phyloP scores from a whole-genome alignment of 2,113 vertebrate genomes.

The Reinhardtius hippoglossoides region DNA sequence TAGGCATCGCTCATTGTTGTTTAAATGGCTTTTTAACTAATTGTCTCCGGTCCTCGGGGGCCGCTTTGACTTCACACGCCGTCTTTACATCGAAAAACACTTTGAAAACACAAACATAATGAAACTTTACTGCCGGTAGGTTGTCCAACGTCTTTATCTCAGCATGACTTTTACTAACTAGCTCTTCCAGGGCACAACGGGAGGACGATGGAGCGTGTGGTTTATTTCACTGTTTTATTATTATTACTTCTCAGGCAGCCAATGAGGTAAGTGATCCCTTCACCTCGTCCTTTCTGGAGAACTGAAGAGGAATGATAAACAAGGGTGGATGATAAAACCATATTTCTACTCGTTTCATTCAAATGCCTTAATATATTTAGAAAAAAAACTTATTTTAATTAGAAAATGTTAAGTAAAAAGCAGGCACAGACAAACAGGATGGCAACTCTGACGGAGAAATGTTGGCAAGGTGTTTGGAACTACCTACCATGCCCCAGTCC shows the following conservation, averaged over 20 bases:
- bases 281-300: neutral
- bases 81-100: conserved; percentile 42
- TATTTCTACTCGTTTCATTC: neutral
- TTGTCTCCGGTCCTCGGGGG: conserved; percentile 28
- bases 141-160: conserved; percentile 23
- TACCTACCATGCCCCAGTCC: neutral
- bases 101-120: conserved; percentile 29
- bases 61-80: conserved; percentile 38
- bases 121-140: conserved; percentile 2
- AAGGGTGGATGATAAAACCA: neutral
- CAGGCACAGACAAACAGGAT: too few species aligned
- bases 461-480: too few species aligned
- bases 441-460: too few species aligned
- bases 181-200: neutral
- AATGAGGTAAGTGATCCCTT: neutral
- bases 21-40: conserved; percentile 50
- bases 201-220: neutral
- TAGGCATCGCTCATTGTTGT: conserved; percentile 37
- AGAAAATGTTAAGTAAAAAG: too few species aligned
- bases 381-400: neutral
- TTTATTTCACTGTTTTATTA: conserved; percentile 16
- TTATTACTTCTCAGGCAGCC: neutral
- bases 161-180: conserved; percentile 1
- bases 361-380: too few species aligned
- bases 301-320: neutral